Evolutionary conservation across 2,113 vertebrate genomes (phyloP), one percentile per base, ranked within the genome.

Genomic region (Lophochroa leadbeateri): DNA sequence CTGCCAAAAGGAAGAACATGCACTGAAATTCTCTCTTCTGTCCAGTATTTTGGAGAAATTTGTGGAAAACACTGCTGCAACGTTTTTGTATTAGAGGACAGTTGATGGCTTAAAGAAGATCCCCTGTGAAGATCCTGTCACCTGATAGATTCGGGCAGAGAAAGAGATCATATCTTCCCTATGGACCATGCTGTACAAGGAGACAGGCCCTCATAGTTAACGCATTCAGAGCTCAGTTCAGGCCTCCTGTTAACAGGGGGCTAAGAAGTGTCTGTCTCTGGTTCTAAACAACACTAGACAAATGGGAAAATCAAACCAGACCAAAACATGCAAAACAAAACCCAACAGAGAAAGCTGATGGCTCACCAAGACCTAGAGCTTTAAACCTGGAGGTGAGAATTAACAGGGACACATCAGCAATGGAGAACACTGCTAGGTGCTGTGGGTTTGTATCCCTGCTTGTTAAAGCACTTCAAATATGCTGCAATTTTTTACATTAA

Each of bases 161-260:
- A 57, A 60, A 71, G 47, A 82, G 57, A 29, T 41, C 44, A 8
- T 0, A 58, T 10, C 24, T 91, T n/a, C 50, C 83, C 60, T 3
- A 7, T 28, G 31, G 33, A 70, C 15, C 0, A 0, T 6, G 7
- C 16, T 39, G 29, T 9, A 55, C 17, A 72, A 37, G 1, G 68
- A 58, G 58, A 11, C 7, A 28, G 39, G 6, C 11, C 41, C 44
- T 17, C 29, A 24, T 1, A 20, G 18, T 23, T 35, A 5, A 18
- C 2, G 28, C 19, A 43, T 2, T 41, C n/a, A 35, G 63, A 79
- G 67, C 61, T 82, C 61, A 20, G 47, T 23, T 76, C 2, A 0
- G 58, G 64, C 53, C 58, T 94, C 39, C 67, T 70, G 64, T 68
- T 47, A 64, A 68, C 80, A 86, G 20, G 43, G 23, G 7, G 8